A percentile compares a stretch with the other conserved stretches of the same genome.
phyloP scores from a whole-genome alignment of 2,113 vertebrate species.

The Stigmatopora nigra region DNA sequence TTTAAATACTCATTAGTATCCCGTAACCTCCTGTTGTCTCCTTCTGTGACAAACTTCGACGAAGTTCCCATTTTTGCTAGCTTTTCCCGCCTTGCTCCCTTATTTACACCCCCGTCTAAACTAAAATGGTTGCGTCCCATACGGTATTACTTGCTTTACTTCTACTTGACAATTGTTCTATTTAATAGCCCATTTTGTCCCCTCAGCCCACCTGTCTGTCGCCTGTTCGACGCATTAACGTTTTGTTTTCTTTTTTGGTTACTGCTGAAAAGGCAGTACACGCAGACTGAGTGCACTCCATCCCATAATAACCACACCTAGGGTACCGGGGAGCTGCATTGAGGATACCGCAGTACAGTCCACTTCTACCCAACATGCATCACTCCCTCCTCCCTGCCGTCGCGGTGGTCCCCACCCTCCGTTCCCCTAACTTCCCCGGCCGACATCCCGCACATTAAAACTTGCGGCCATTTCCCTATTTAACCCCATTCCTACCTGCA shows the following conservation, averaged over 20 bases:
- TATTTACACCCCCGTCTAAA: too few species aligned
- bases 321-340: constrained; percentile 38
- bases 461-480: not conserved
- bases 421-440: not conserved
- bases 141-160: too few species aligned
- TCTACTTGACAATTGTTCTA: too few species aligned
- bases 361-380: constrained; percentile 40
- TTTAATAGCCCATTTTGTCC: not conserved
- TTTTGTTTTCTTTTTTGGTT: constrained; percentile 4
- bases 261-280: not conserved
- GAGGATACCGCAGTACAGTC: constrained; percentile 45
- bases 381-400: constrained; percentile 12
- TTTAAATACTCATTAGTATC: too few species aligned
- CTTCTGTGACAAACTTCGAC: too few species aligned
- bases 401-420: constrained; percentile 1
- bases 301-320: constrained; percentile 63
- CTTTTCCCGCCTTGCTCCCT: too few species aligned
- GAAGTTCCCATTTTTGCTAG: too few species aligned
- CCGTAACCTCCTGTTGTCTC: too few species aligned
- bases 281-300: not conserved
- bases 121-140: too few species aligned
- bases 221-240: constrained; percentile 50
- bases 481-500: constrained; percentile 31
- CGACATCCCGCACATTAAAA: not conserved
- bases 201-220: constrained; percentile 5